Evolutionary conservation across 1,140 invertebrate species (phyloP).

Genomic region (Tribolium madens): DNA sequence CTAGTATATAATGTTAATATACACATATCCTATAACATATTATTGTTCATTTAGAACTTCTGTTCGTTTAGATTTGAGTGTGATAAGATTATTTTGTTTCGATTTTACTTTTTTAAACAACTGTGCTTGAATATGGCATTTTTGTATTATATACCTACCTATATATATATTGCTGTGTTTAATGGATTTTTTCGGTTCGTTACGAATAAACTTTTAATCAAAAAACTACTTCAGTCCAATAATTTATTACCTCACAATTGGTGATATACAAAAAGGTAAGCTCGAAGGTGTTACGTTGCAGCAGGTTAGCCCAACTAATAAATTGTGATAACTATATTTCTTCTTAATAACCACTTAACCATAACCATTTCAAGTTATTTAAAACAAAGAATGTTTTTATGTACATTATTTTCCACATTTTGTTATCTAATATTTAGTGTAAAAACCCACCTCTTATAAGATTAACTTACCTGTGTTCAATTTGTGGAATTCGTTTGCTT

Average conservation of each 20-base stretch:
- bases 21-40: constrained; percentile 6
- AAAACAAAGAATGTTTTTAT: not conserved
- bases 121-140: constrained; percentile 17
- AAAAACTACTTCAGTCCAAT: constrained; percentile 12
- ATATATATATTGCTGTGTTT: not conserved
- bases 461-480: constrained; percentile 27
- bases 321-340: constrained; percentile 47
- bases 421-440: constrained; percentile 44
- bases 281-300: not conserved
- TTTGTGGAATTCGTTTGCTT: constrained; percentile 20
- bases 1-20: constrained; percentile 1
- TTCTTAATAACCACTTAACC: constrained; percentile 41
- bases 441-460: not conserved
- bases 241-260: constrained; percentile 22
- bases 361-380: constrained; percentile 33
- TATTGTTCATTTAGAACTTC: not conserved
- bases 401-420: constrained; percentile 30
- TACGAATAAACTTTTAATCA: constrained; percentile 23
- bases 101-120: not conserved
- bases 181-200: constrained; percentile 7
- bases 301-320: constrained; percentile 47
- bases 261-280: constrained; percentile 2
- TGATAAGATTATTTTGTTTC: constrained; percentile 10
- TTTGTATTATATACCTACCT: not conserved
- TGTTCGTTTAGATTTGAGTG: not conserved